Conservation (phyloP, 2,888 invertebrate species). For the Ischnura elegans region DNA sequence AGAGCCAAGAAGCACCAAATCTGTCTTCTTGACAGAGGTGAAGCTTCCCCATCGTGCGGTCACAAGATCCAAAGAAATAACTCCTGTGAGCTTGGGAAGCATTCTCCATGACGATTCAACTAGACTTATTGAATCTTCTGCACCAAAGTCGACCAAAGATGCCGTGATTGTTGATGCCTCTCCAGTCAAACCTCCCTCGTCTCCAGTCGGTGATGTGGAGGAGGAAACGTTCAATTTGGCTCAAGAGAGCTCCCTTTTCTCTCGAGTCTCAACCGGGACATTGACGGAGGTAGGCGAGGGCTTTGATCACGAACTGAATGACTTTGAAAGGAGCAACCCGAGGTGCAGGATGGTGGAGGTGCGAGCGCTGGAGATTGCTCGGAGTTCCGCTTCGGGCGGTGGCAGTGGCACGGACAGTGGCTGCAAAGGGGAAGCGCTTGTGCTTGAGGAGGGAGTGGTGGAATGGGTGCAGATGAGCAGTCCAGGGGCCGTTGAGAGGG, state of each 20-base stretch:
- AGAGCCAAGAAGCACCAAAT: constrained; percentile 10
- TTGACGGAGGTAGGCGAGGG: constrained; percentile 37
- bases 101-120: neutral
- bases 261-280: constrained; percentile 81
- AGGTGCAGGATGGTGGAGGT: constrained; percentile 84
- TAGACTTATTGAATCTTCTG: neutral
- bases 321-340: constrained; percentile 68
- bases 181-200: constrained; percentile 70
- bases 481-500: constrained; percentile 78
- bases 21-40: constrained; percentile 67
- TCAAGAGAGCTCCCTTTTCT: constrained; percentile 85
- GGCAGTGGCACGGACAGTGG: constrained; percentile 76
- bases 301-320: neutral
- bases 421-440: constrained; percentile 74
- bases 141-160: constrained; percentile 16
- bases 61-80: neutral
- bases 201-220: constrained; percentile 71
- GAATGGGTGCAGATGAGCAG: constrained; percentile 55
- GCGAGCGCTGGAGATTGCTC: constrained; percentile 84
- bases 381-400: constrained; percentile 78
- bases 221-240: constrained; percentile 82
- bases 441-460: constrained; percentile 53
- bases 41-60: neutral
- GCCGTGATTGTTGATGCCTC: neutral
- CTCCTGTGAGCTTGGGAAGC: neutral